A percentile compares a stretch with the other conserved stretches of the same genome.
phyloP scores from a whole-genome alignment of 2,797 vertebrate species.

The Anniella stebbinsi region DNA sequence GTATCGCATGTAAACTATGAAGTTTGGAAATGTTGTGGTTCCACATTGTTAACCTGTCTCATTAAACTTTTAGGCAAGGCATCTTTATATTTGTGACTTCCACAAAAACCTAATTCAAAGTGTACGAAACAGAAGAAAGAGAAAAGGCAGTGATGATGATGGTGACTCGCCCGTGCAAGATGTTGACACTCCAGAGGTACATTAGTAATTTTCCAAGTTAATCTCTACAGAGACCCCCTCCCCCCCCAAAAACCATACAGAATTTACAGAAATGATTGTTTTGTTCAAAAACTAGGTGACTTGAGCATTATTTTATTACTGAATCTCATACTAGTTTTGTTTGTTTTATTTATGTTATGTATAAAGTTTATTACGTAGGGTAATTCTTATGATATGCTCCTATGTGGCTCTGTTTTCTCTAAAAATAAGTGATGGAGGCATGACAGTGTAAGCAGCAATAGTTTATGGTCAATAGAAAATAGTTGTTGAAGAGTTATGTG shows the following conservation, averaged over 20 bases:
- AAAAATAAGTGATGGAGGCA: background rate
- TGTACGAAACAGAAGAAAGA: slow-evolving; percentile 86
- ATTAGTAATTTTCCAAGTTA: background rate
- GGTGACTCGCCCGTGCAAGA: slow-evolving; percentile 86
- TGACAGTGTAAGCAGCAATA: background rate
- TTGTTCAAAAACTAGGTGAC: background rate
- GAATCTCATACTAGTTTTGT: background rate
- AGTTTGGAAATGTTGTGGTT: background rate
- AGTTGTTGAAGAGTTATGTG: background rate
- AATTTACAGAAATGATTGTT: background rate
- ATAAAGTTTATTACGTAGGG: background rate
- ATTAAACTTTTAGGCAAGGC: slow-evolving; percentile 77
- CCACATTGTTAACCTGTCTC: slow-evolving; percentile 35
- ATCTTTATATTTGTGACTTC: slow-evolving; percentile 87
- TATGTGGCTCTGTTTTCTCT: background rate
- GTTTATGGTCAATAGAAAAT: background rate
- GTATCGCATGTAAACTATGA: background rate
- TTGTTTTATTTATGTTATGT: too few species aligned
- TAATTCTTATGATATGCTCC: background rate
- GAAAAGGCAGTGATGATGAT: slow-evolving; percentile 87
- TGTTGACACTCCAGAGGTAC: slow-evolving; percentile 85
- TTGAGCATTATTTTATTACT: background rate
- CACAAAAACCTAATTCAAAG: slow-evolving; percentile 88
- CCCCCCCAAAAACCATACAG: background rate
- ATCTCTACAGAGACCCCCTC: slow-evolving; percentile 28